These are phyloP conservation scores for Eupleurogrammus muticus DNA, from an alignment of 2,797 vertebrate genomes.

Conservation along the genomic window DNA sequence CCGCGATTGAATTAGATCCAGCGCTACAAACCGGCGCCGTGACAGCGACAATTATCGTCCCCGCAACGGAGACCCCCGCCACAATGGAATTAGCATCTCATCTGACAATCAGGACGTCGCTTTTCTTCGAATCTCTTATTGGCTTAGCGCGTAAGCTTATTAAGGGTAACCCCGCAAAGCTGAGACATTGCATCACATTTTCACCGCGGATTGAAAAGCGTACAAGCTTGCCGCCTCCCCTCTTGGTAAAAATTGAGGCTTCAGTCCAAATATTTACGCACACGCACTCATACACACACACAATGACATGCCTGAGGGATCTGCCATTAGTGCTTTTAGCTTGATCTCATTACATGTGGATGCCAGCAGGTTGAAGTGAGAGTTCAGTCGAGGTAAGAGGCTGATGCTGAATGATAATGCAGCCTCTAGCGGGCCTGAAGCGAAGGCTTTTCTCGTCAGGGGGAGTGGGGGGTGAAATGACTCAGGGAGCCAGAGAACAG, in stretches of 20 bases:
- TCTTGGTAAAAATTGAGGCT: constrained; percentile 35
- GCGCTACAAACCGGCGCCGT: constrained; percentile 51
- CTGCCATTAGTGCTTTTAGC: constrained; percentile 39
- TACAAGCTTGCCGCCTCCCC: constrained; percentile 21
- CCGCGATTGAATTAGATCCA: constrained; percentile 66
- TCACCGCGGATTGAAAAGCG: constrained; percentile 60
- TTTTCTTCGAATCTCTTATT: constrained; percentile 74
- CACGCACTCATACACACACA: constrained; percentile 10
- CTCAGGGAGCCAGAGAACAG: constrained; percentile 37
- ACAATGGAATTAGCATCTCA: constrained; percentile 76
- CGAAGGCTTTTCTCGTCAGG: constrained; percentile 32
- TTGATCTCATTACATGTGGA: constrained; percentile 57
- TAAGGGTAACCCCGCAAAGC: constrained; percentile 70
- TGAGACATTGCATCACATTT: constrained; percentile 69
- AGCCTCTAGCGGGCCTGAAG: constrained; percentile 46
- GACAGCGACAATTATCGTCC: constrained; percentile 71
- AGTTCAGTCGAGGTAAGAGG: constrained; percentile 47
- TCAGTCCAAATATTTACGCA: constrained; percentile 49
- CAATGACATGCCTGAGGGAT: constrained; percentile 12
- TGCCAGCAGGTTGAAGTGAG: constrained; percentile 36
- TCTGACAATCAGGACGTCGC: constrained; percentile 77
- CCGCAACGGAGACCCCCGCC: constrained; percentile 31
- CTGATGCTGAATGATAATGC: constrained; percentile 41
- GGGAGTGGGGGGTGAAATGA: constrained; percentile 34
- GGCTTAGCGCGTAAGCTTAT: constrained; percentile 79